phyloP scores from a whole-genome alignment of 2,797 vertebrate species.

The Rhinophrynus dorsalis region DNA sequence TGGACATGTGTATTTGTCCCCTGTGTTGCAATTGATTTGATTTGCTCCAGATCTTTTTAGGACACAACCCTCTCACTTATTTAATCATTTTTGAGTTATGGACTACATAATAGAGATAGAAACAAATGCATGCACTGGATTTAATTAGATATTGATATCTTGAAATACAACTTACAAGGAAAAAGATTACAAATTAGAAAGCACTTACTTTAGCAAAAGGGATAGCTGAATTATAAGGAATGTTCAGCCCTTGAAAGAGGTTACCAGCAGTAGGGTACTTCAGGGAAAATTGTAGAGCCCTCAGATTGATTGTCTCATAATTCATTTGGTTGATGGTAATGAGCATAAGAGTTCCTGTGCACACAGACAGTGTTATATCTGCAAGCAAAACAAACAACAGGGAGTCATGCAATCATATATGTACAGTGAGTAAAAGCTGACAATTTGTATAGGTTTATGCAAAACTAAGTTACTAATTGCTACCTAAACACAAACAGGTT shows the following conservation, averaged over 20 bases:
- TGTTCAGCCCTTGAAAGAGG: conserved; percentile 40
- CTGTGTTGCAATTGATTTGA: too few species aligned
- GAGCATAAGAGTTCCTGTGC: conserved; percentile 35
- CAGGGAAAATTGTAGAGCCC: conserved; percentile 45
- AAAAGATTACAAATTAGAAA: conserved; percentile 18
- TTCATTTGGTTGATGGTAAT: conserved; percentile 49
- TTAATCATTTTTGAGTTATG: too few species aligned
- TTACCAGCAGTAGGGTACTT: conserved; percentile 50
- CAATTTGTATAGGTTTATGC: conserved; percentile 8
- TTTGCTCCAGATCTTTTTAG: too few species aligned
- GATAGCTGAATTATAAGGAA: conserved; percentile 37
- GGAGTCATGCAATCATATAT: conserved; percentile 38
- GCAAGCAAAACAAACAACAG: conserved; percentile 49
- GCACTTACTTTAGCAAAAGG: conserved; percentile 30
- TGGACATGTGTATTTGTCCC: too few species aligned
- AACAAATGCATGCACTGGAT: too few species aligned
- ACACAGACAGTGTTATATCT: conserved; percentile 37
- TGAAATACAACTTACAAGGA: background rate
- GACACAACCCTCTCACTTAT: too few species aligned
- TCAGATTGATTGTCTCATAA: conserved; percentile 48
- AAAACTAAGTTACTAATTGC: conserved; percentile 28
- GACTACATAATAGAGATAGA: too few species aligned
- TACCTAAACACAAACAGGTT: conserved; percentile 24
- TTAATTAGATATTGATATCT: conserved; percentile 16
- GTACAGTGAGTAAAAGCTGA: conserved; percentile 20